phyloP scores from a whole-genome alignment of 2,113 vertebrate species.

The Leptosomus discolor region DNA sequence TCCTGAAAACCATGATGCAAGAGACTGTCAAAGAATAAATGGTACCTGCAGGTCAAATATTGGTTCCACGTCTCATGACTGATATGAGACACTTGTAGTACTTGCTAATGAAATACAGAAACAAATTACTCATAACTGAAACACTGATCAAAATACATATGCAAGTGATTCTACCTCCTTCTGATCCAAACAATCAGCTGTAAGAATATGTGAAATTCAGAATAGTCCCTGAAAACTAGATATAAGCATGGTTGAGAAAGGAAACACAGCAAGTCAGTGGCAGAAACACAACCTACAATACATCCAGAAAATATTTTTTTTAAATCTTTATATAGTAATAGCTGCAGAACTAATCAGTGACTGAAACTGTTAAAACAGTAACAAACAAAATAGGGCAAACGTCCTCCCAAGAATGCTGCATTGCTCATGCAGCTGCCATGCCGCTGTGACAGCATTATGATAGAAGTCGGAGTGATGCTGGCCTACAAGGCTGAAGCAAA shows the following conservation, averaged over 20 bases:
- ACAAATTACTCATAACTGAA: neutral
- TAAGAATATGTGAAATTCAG: neutral
- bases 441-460: neutral
- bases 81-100: neutral
- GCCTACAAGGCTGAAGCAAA: neutral
- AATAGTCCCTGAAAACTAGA: neutral
- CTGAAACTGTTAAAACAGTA: neutral
- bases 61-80: neutral
- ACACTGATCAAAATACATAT: neutral
- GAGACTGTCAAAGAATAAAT: neutral
- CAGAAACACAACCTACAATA: neutral
- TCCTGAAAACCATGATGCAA: neutral
- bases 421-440: neutral
- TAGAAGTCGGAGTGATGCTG: neutral
- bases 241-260: neutral
- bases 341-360: neutral
- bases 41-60: neutral
- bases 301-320: neutral
- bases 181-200: neutral
- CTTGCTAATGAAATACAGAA: neutral
- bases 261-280: neutral
- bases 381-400: rapidly evolving
- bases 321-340: neutral
- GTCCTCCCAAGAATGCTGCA: neutral
- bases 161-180: neutral